Conservation (phyloP, 2,797 vertebrate genomes). For the Sylvia borin region DNA sequence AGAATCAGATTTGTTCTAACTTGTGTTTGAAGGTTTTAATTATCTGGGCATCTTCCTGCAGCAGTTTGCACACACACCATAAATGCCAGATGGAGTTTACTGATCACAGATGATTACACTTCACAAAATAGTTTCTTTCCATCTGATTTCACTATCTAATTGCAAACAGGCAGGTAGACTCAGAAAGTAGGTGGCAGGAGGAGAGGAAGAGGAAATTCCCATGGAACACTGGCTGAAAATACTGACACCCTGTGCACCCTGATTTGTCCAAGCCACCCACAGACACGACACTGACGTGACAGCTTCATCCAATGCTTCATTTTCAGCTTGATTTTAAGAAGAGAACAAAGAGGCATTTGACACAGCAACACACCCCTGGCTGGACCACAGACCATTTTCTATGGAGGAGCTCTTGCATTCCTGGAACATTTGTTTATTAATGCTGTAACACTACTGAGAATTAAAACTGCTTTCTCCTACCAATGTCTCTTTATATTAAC, state of each 20-base stretch:
- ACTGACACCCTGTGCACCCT: not conserved
- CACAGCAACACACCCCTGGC: not conserved
- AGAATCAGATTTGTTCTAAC: not conserved
- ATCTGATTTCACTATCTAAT: constrained; percentile 13
- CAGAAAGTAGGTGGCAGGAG: not conserved
- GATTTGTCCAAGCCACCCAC: not conserved
- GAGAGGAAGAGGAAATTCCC: not conserved
- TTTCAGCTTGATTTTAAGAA: not conserved
- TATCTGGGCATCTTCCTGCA: not conserved
- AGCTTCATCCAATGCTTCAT: not conserved
- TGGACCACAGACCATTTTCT: not conserved
- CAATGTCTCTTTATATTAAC: not conserved
- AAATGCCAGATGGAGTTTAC: constrained; percentile 19
- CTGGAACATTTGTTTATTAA: not conserved
- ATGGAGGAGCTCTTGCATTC: not conserved
- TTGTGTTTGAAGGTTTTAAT: not conserved
- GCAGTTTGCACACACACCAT: not conserved
- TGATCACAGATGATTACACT: constrained; percentile 2
- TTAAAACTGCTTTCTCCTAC: not conserved
- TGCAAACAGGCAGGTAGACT: not conserved
- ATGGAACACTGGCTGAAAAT: not conserved
- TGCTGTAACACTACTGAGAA: not conserved
- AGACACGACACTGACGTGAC: not conserved
- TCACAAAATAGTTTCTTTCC: constrained; percentile 20
- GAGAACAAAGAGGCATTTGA: not conserved